Evolutionary conservation across 1,140 invertebrate genomes (phyloP).

Genomic region (Drosophila baimaii): DNA sequence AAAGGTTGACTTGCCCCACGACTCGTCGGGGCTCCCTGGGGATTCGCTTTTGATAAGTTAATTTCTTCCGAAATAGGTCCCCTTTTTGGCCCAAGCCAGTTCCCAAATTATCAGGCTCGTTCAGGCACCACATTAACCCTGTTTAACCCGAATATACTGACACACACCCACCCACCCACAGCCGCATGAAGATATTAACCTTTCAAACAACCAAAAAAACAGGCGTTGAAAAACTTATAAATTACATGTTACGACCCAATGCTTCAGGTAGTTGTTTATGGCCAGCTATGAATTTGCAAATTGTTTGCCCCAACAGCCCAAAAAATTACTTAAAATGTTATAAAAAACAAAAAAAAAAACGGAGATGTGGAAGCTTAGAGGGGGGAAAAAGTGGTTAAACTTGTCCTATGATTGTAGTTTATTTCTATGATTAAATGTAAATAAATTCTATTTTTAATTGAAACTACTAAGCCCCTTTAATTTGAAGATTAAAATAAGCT

Average conservation of each 20-base stretch:
- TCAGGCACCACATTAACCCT: slow-evolving; percentile 63
- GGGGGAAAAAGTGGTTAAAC: not conserved
- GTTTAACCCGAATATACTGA: slow-evolving; percentile 56
- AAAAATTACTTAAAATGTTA: slow-evolving; percentile 42
- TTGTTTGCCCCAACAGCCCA: slow-evolving; percentile 10
- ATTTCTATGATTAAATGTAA: not conserved
- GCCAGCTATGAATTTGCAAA: slow-evolving; percentile 57
- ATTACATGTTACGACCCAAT: slow-evolving; percentile 64
- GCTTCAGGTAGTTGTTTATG: slow-evolving; percentile 59
- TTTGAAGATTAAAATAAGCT: not conserved
- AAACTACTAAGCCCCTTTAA: not conserved
- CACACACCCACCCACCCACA: slow-evolving; percentile 19
- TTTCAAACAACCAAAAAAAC: slow-evolving; percentile 59
- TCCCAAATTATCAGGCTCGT: not conserved
- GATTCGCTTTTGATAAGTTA: slow-evolving; percentile 21
- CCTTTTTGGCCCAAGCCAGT: not conserved
- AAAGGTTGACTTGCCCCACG: slow-evolving; percentile 43
- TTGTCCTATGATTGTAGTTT: not conserved
- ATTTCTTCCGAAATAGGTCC: slow-evolving; percentile 4
- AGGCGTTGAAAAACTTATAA: slow-evolving; percentile 41
- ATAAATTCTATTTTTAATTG: not conserved
- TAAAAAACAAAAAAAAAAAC: slow-evolving; percentile 30
- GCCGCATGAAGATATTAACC: slow-evolving; percentile 71
- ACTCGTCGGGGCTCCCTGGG: slow-evolving; percentile 32
- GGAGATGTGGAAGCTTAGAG: slow-evolving; percentile 4